Percentiles rank a stretch among this genome's conserved stretches.
These are phyloP conservation scores for Trissolcus basalis DNA, from an alignment of 1,140 invertebrate genomes.

Conservation along the genomic window DNA sequence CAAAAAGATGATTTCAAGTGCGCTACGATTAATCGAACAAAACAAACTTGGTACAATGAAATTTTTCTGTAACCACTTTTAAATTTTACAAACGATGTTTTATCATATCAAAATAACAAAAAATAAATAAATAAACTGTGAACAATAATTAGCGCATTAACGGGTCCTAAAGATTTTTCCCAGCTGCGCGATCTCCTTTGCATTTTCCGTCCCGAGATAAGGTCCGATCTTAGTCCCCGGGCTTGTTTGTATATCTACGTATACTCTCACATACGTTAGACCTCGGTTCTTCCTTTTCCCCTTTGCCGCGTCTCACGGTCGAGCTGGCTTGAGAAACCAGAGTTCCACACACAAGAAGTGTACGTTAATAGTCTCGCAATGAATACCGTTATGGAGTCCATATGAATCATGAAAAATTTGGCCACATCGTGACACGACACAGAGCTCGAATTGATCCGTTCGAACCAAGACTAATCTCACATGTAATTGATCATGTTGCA, in stretches of 20 bases:
- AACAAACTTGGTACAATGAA: too few relatives aligned
- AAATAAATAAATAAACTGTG: too few relatives aligned
- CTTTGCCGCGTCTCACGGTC: constrained; percentile 52
- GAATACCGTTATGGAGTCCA: constrained; percentile 53
- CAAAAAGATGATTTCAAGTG: too few relatives aligned
- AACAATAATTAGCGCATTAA: constrained; percentile 44
- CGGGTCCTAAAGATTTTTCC: constrained; percentile 45
- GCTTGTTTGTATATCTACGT: constrained; percentile 55
- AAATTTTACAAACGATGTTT: too few relatives aligned
- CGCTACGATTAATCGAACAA: too few relatives aligned
- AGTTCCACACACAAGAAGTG: constrained; percentile 44
- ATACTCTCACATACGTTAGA: constrained; percentile 60
- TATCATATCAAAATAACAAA: too few relatives aligned
- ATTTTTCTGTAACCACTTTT: too few relatives aligned
- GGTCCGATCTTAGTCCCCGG: constrained; percentile 34
- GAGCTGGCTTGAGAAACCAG: constrained; percentile 52
- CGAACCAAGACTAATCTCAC: constrained; percentile 21
- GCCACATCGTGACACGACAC: constrained; percentile 5
- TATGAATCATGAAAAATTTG: constrained; percentile 47
- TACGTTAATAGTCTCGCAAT: constrained; percentile 38
- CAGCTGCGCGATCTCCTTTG: constrained; percentile 45
- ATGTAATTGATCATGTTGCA: constrained; percentile 25
- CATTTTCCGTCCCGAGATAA: constrained; percentile 53
- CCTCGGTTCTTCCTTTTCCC: constrained; percentile 47
- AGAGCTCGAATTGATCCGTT: constrained; percentile 17